Conservation (phyloP, 2,888 invertebrate genomes). For the Ophion slaviceki region DNA sequence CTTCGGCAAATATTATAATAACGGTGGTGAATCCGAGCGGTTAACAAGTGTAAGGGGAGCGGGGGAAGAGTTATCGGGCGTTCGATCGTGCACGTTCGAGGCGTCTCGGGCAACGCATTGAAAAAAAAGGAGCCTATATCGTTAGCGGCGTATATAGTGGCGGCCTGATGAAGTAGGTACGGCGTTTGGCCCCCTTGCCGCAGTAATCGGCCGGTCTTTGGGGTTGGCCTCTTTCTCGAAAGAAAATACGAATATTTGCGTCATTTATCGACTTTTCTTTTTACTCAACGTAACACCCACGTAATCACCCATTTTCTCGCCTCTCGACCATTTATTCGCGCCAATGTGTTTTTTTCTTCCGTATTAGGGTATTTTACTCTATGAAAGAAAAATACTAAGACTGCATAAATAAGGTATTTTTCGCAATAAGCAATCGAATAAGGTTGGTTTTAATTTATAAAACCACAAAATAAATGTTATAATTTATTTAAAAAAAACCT, state of each 20-base stretch:
- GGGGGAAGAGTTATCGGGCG: conserved; percentile 76
- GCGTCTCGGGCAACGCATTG: conserved; percentile 73
- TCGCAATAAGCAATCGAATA: too few relatives aligned
- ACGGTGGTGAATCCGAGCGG: conserved; percentile 70
- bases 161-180: not conserved
- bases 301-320: conserved; percentile 5
- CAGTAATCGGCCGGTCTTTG: conserved; percentile 7
- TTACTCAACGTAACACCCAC: not conserved
- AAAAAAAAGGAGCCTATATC: conserved; percentile 64
- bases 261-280: conserved; percentile 13
- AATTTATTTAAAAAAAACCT: too few relatives aligned
- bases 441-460: too few relatives aligned
- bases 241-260: conserved; percentile 2
- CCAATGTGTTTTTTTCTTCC: conserved; percentile 16
- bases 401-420: too few relatives aligned
- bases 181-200: conserved; percentile 9
- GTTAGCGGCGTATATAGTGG: conserved; percentile 19
- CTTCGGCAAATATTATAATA: conserved; percentile 82
- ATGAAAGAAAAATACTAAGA: too few relatives aligned
- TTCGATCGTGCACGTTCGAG: conserved; percentile 73
- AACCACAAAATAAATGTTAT: too few relatives aligned
- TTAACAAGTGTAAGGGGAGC: conserved; percentile 69
- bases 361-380: too few relatives aligned
- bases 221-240: not conserved
- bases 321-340: not conserved